A percentile compares a stretch with the other conserved stretches of the same genome.
Conservation (phyloP, 2,113 vertebrate species). For the Antechinus stuartii region DNA sequence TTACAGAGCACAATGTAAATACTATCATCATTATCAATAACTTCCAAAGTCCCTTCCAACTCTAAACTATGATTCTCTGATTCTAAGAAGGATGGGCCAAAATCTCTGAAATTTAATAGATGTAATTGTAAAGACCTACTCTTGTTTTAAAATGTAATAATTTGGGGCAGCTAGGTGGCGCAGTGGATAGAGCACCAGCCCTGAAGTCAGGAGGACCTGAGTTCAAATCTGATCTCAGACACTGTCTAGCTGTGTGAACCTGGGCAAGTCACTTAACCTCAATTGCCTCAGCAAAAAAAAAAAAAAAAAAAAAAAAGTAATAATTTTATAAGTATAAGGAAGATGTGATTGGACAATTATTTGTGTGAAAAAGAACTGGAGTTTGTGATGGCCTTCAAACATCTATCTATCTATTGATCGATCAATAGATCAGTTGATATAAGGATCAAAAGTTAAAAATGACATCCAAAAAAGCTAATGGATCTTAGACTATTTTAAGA, state of each 20-base stretch:
- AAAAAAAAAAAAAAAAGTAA: background rate
- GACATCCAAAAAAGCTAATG: background rate
- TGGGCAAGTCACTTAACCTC: too few relatives aligned
- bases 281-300: too few relatives aligned
- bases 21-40: background rate
- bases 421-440: too few relatives aligned
- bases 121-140: background rate
- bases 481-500: background rate
- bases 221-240: too few relatives aligned
- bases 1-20: background rate
- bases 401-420: background rate
- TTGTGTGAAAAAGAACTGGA: background rate
- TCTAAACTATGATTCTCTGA: background rate
- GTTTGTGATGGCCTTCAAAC: background rate
- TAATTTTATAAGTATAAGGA: background rate
- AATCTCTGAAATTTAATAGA: background rate
- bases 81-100: background rate
- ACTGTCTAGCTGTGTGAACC: too few relatives aligned
- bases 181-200: too few relatives aligned
- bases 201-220: too few relatives aligned
- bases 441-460: background rate
- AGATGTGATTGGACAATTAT: background rate
- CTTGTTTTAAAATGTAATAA: background rate
- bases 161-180: background rate
- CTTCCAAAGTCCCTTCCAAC: background rate